Conservation (phyloP, 2,113 vertebrate species). For the Lucifuga dentata region DNA sequence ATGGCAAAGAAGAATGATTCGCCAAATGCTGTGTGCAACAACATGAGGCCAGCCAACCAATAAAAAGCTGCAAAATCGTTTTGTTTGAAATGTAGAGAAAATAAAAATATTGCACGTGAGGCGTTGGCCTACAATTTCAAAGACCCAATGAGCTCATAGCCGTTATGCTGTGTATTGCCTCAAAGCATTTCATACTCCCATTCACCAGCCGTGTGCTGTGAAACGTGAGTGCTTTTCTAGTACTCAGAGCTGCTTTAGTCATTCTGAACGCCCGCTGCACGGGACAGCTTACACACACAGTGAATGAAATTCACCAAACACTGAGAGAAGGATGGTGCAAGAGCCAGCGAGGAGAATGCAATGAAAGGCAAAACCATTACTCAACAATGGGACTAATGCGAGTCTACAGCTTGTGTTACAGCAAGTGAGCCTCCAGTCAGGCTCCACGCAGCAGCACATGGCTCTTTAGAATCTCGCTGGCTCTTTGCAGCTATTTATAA, state of each 20-base stretch:
- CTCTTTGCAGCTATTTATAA: conserved; percentile 1
- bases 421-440: conserved; percentile 2
- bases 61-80: conserved; percentile 6
- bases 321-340: conserved; percentile 20
- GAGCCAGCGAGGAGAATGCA: conserved; percentile 13
- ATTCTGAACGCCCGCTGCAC: conserved; percentile 39
- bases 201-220: conserved; percentile 19
- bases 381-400: conserved; percentile 28
- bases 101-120: not conserved
- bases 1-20: conserved; percentile 19
- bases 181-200: conserved; percentile 22
- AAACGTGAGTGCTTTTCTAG: conserved; percentile 28
- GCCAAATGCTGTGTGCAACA: conserved; percentile 18
- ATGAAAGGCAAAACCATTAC: conserved; percentile 41
- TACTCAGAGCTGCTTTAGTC: conserved; percentile 30
- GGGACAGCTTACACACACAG: conserved; percentile 30
- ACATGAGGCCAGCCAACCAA: conserved; percentile 15
- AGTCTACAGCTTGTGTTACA: conserved; percentile 15
- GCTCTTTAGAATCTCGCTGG: not conserved
- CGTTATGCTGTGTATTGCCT: conserved; percentile 12
- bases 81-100: conserved; percentile 19
- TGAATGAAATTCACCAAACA: conserved; percentile 41
- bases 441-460: conserved; percentile 4
- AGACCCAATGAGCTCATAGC: conserved; percentile 18
- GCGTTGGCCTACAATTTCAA: conserved; percentile 5